Base-by-base conservation (phyloP, 1,140 invertebrate genomes). In the Drosophila suzukii region DNA sequence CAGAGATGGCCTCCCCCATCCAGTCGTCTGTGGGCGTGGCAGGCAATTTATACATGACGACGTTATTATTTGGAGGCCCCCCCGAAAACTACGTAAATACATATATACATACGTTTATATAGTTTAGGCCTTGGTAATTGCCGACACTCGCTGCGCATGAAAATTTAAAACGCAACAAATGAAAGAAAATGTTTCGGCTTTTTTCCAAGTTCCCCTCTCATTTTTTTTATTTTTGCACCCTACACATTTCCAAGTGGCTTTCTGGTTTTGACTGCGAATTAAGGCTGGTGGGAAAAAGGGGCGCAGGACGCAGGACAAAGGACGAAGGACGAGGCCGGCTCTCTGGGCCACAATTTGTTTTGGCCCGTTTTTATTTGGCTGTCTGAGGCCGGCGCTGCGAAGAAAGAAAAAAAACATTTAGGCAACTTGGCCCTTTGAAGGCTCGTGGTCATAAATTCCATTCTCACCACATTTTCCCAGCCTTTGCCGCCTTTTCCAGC, bases 391-490 rank as follows among this genome's bases (percentile, higher is more conserved):
- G 30, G 17, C 7, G 12, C 7, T 30, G 58, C n/a, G 30, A 17
- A 32, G 20, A 34, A 67, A 50, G 34, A 46, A 61, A 62, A 62
- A 85, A 88, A 86, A 82, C 83, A 88, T 88, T 88, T 89, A 88
- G 84, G 74, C 77, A 83, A 72, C 67, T 73, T 78, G 83, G 83
- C 75, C 83, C 89, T 91, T 84, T 78, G 83, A 77, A 88, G 81
- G 89, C 84, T 86, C 81, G 75, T 81, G 89, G 89, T 91, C 75
- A 91, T 91, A 91, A 91, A 91, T 91, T 91, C 89, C 90, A 68
- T 88, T 91, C 88, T 84, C 88, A 88, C 88, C 88, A 91, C 88
- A 91, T 88, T 91, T 83, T 67, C 76, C 50, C 61, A 24, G 24
- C 20, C 6, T 8, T 32, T 32, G 24, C 20, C 4, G 38, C 55